A percentile compares a stretch with the other conserved stretches of the same genome.
Evolutionary conservation across 2,888 invertebrate genomes (phyloP).

Genomic region (Cabera pusaria): DNA sequence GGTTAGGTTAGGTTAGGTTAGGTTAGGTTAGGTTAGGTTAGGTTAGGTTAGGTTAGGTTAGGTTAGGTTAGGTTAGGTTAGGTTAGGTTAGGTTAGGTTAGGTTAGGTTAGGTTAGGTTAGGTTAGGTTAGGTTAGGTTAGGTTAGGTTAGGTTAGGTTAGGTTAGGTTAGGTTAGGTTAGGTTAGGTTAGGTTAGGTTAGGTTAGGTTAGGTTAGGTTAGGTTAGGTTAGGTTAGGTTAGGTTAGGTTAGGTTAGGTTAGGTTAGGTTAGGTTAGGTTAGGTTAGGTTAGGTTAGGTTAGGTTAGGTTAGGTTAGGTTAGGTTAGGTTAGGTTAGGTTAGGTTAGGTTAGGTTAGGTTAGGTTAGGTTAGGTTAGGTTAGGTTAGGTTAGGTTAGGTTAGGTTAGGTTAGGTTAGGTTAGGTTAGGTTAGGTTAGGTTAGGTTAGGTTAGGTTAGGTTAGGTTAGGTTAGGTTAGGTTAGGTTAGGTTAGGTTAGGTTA

Average conservation of each 20-base stretch:
- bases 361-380: constrained; percentile 31
- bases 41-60: constrained; percentile 29
- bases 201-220: constrained; percentile 30
- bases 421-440: constrained; percentile 28
- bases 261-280: constrained; percentile 28
- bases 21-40: constrained; percentile 20
- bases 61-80: constrained; percentile 32
- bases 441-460: constrained; percentile 26
- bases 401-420: constrained; percentile 29
- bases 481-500: constrained; percentile 28
- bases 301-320: constrained; percentile 29
- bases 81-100: constrained; percentile 32
- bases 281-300: constrained; percentile 29
- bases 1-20: constrained; percentile 25
- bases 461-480: constrained; percentile 27
- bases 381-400: constrained; percentile 31
- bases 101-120: constrained; percentile 29
- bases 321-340: constrained; percentile 29
- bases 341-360: constrained; percentile 31
- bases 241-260: constrained; percentile 29
- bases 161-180: constrained; percentile 30
- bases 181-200: constrained; percentile 30
- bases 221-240: constrained; percentile 29
- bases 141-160: constrained; percentile 28
- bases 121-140: constrained; percentile 31